Evolutionary conservation across 2,888 invertebrate genomes (phyloP), one percentile per base, ranked within the genome.

Genomic region (Andrena bicolor): DNA sequence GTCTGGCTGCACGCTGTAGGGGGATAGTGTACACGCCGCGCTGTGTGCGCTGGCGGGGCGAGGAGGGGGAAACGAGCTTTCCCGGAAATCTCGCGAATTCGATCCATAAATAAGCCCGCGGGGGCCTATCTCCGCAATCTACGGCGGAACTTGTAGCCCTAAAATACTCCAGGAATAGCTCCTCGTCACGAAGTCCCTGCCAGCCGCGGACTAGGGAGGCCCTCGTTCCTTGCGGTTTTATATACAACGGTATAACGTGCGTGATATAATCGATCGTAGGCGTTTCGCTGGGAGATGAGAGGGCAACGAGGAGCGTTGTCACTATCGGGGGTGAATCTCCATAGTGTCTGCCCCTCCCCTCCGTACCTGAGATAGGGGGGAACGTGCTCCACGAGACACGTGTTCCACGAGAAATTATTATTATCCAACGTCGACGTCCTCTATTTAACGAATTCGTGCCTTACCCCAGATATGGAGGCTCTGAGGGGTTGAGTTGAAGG

Each of bases 61-160:
- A 28, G 20, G 32, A 41, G 56, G 20, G 66, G 79, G 70, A 81
- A 81, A 84, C 74, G 82, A 81, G 84, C 77, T 86, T 83, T 81
- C 86, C 88, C 75, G 84, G 87, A 88, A 87, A 88, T 88, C 88
- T 87, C 88, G 82, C 88, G 85, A 85, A 88, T 88, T 88, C 86
- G 86, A 88, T 86, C 88, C 88, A 88, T 88, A 88, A 88, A 88
- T 87, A 88, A 84, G 81, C 83, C 86, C 83, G 80, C 78, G 75
- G 80, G 85, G 83, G 78, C 83, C 85, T 88, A 88, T 88, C 88
- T 84, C 80, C 65, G 79, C 83, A 78, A 88, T 88, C 88, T 88
- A 85, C 82, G 77, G 78, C 82, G 87, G 87, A 88, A 88, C 88
- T 88, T 88, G 87, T 85, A 84, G 81, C 88, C 87, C 87, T 88